Base-by-base conservation (phyloP, 2,113 vertebrate genomes). In the Pituophis catenifer region DNA sequence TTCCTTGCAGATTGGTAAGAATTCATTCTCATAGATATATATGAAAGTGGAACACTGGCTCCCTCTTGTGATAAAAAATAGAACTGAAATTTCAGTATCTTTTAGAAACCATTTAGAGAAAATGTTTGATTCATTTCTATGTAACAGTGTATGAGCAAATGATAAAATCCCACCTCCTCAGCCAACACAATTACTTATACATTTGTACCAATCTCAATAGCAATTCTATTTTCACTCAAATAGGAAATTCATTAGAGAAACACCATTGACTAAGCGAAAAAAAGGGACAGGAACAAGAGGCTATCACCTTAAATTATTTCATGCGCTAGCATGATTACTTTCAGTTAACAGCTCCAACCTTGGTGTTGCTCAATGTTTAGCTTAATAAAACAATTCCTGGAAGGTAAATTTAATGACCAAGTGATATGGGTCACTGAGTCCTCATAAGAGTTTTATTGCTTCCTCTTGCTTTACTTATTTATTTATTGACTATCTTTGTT, bases 41-140 rank as follows among this genome's bases (percentile, higher is more conserved):
- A 55, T 62, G 8, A 62, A 62, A 26, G 24, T 62, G 59, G 59
- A 62, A 2, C 21, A 91, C 86, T 0, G 0, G 29, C 93, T 90
- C 96, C 96, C 96, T 29, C 96, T 94, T 75, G 91, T 94, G 96
- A 62, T 52, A 65, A 0, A 0, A 11, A 1, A 5, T 10, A 94
- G 95, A 92, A 96, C 19, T 23, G 92, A 95, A 94, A 91, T 55
- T 44, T n/a, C 23, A 44, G 0, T 17, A 62, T 58, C 38, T 91
- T 15, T 91, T 15, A 26, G 38, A 48, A 89, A 89, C 8, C 33
- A 85, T 21, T 38, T 19, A 48, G 24, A 75, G 33, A 29, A 89
- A 81, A 21, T 57, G n/a, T 91, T 81, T 55, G 26, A 50, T 19
- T 21, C 2, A n/a, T 21, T 89, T 70, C 53, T 86, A 23, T 58